Evolutionary conservation across 2,113 vertebrate species (phyloP).

Genomic region (Gymnarchus niloticus): DNA sequence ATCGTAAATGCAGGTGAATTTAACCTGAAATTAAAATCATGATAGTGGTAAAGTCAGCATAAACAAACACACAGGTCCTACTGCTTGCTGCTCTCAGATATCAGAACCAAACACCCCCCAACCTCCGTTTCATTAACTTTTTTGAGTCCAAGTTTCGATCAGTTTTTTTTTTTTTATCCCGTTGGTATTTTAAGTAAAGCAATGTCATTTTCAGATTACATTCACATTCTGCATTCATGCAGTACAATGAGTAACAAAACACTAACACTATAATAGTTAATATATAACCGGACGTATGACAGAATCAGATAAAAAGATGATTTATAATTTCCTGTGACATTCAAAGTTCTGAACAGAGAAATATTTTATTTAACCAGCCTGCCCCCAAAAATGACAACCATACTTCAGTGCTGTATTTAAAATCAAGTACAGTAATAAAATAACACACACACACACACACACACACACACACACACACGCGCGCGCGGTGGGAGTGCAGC

Average conservation of each 20-base stretch:
- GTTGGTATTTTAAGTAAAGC: not conserved
- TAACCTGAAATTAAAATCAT: constrained; percentile 17
- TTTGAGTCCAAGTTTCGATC: not conserved
- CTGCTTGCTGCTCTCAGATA: not conserved
- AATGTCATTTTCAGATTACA: constrained; percentile 4
- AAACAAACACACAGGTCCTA: not conserved
- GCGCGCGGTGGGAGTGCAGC: not conserved
- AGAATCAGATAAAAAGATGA: not conserved
- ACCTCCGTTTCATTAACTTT: not conserved
- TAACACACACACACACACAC: constrained; percentile 1
- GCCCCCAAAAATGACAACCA: not conserved
- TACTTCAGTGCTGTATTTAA: not conserved
- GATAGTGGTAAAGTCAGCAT: not conserved
- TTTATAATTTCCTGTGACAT: not conserved
- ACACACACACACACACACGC: too few species aligned
- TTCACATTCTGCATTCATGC: constrained; percentile 6
- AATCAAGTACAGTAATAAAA: constrained; percentile 22
- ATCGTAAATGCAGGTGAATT: constrained; percentile 23
- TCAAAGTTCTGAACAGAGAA: not conserved
- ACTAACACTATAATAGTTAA: not conserved
- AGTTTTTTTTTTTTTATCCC: not conserved
- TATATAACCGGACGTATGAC: not conserved
- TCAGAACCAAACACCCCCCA: not conserved
- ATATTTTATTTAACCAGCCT: not conserved
- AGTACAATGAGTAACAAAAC: not conserved